A percentile compares a stretch with the other conserved stretches of the same genome.
These are phyloP conservation scores for Tetraneura akinire DNA, from an alignment of 1,140 invertebrate species.

Conservation along the genomic window DNA sequence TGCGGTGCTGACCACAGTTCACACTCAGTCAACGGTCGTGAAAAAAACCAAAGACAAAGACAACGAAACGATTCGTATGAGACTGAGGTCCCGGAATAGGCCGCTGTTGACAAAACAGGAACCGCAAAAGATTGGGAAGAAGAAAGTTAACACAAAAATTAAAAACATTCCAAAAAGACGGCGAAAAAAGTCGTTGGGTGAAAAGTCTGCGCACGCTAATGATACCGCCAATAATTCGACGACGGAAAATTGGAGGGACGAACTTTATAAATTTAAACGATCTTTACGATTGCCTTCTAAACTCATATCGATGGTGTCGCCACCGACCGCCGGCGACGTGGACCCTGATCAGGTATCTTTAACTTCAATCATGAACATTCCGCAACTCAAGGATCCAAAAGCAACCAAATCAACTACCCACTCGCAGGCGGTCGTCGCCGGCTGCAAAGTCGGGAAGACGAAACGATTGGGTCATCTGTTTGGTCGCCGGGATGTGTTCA, in stretches of 20 bases:
- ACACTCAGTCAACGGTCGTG: neutral
- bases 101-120: slow-evolving; percentile 5
- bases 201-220: slow-evolving; percentile 58
- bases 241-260: slow-evolving; percentile 72
- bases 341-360: slow-evolving; percentile 20
- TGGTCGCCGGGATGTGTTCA: slow-evolving; percentile 33
- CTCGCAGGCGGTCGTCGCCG: neutral
- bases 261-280: slow-evolving; percentile 77
- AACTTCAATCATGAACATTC: slow-evolving; percentile 38
- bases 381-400: neutral
- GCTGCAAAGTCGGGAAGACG: neutral
- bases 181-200: slow-evolving; percentile 32
- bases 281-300: slow-evolving; percentile 76
- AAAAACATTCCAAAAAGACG: slow-evolving; percentile 36
- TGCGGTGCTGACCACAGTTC: neutral
- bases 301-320: slow-evolving; percentile 71
- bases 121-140: neutral
- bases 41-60: slow-evolving; percentile 23
- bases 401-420: neutral
- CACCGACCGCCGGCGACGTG: slow-evolving; percentile 25
- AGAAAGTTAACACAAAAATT: neutral
- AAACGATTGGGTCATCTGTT: slow-evolving; percentile 29
- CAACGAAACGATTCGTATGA: slow-evolving; percentile 24
- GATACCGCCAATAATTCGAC: neutral
- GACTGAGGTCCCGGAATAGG: slow-evolving; percentile 24